These are phyloP conservation scores for Tolypeutes matacus DNA, from an alignment of 2,797 vertebrate species.

Conservation along the genomic window DNA sequence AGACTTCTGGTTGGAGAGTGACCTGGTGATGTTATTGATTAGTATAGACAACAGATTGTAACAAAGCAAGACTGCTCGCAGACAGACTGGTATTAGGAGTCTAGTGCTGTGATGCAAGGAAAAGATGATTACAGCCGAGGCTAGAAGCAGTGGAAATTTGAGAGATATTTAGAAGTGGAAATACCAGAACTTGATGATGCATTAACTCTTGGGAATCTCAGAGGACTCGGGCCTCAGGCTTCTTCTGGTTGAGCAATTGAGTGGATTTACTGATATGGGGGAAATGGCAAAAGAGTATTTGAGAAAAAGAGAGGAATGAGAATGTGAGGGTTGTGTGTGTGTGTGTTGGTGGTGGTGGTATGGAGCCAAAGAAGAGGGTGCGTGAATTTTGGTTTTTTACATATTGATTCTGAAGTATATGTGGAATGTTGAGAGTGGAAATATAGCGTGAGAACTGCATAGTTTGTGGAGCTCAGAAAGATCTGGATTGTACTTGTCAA, in stretches of 20 bases:
- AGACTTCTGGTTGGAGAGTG: background rate
- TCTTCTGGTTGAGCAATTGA: background rate
- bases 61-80: background rate
- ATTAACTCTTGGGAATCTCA: background rate
- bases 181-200: background rate
- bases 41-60: background rate
- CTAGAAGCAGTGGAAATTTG: background rate
- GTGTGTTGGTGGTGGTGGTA: background rate
- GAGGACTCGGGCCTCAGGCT: background rate
- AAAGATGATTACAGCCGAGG: background rate
- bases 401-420: background rate
- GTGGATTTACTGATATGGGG: background rate
- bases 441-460: background rate
- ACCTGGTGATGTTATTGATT: background rate
- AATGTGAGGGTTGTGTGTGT: background rate
- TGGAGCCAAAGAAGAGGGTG: background rate
- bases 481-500: background rate
- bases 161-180: background rate
- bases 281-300: background rate
- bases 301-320: background rate
- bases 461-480: background rate
- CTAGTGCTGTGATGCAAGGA: background rate
- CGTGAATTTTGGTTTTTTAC: background rate
- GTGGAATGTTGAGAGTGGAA: background rate
- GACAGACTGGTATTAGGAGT: background rate